These are phyloP conservation scores for Oxyura jamaicensis DNA, from an alignment of 2,113 vertebrate species.

Conservation along the genomic window DNA sequence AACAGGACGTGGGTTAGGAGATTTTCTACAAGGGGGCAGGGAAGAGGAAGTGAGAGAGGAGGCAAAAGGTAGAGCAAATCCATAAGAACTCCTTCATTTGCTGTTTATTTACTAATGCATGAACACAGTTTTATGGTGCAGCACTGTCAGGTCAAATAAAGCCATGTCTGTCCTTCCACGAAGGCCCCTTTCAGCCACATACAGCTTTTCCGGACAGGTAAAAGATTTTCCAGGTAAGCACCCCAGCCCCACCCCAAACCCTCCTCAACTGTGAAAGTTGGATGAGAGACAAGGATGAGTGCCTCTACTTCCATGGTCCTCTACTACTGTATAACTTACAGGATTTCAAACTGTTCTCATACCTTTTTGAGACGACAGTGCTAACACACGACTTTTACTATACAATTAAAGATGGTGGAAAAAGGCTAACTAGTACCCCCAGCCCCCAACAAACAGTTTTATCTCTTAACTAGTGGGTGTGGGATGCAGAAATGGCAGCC, in stretches of 20 bases:
- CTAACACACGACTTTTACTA: background rate
- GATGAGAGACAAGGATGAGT: background rate
- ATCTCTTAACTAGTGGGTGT: background rate
- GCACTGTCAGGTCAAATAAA: background rate
- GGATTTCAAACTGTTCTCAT: background rate
- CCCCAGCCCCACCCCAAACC: accelerated
- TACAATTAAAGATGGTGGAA: background rate
- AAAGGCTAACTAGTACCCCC: background rate
- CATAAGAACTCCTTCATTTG: background rate
- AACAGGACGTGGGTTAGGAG: background rate
- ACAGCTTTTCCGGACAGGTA: background rate
- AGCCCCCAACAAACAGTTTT: background rate
- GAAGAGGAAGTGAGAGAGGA: background rate
- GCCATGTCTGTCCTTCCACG: background rate
- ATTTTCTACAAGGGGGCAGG: accelerated
- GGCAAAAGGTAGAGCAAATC: background rate
- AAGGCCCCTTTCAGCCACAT: background rate
- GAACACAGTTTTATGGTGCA: background rate
- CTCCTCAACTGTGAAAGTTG: background rate
- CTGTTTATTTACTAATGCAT: constrained; percentile 31
- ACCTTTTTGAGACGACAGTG: background rate
- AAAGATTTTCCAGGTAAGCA: background rate
- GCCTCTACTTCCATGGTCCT: background rate
- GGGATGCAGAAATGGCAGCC: background rate
- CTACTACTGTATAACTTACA: background rate